Percentiles rank a stretch among this genome's conserved stretches.
Evolutionary conservation across 2,797 vertebrate species (phyloP).

Genomic region (Pampus argenteus): DNA sequence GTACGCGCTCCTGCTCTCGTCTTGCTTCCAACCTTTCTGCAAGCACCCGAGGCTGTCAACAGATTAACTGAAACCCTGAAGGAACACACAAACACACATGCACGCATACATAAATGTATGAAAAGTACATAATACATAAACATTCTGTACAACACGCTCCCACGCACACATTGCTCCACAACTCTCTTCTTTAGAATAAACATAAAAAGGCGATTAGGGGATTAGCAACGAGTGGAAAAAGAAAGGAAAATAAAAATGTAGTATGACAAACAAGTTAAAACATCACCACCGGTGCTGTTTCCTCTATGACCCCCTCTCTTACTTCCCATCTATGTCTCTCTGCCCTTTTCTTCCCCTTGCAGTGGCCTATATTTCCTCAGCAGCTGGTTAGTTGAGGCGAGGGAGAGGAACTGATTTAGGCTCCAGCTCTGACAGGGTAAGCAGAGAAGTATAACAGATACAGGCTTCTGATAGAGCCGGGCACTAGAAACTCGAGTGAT

Average conservation of each 20-base stretch:
- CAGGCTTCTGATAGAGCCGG: constrained; percentile 47
- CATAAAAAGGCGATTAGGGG: too few species aligned
- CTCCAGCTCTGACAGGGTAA: constrained; percentile 51
- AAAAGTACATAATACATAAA: constrained; percentile 23
- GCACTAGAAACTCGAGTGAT: constrained; percentile 44
- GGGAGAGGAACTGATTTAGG: constrained; percentile 62
- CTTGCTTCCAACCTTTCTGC: constrained; percentile 28
- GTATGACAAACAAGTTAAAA: constrained; percentile 14
- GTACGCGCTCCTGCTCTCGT: not conserved
- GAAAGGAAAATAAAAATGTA: constrained; percentile 6
- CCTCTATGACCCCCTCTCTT: not conserved
- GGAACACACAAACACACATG: constrained; percentile 10
- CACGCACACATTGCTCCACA: constrained; percentile 19
- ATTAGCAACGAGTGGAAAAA: constrained; percentile 14
- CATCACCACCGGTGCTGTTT: constrained; percentile 15
- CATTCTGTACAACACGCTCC: not conserved
- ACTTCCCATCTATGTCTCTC: constrained; percentile 2
- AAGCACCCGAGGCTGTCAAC: constrained; percentile 35
- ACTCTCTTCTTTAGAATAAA: constrained; percentile 30
- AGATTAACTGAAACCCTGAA: constrained; percentile 43
- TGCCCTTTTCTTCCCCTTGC: constrained; percentile 41
- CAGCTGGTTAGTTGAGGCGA: constrained; percentile 59
- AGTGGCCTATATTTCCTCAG: constrained; percentile 62
- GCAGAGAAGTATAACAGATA: constrained; percentile 70
- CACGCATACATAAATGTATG: not conserved